phyloP scores from a whole-genome alignment of 2,797 vertebrate species.

The Brachymystax lenok region DNA sequence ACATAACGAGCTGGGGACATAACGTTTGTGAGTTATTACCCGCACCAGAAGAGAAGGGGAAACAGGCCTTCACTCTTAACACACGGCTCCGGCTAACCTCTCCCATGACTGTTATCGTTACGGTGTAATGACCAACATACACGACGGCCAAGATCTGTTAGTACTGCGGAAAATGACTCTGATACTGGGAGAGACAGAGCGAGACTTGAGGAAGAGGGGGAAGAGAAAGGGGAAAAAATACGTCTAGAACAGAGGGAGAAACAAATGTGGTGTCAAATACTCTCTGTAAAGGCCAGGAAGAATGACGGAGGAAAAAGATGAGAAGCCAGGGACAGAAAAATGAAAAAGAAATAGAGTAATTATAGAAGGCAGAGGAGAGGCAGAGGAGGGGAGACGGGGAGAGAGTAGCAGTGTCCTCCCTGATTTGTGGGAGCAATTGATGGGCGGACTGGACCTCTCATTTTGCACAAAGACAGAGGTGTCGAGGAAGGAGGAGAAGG shows the following conservation, averaged over 20 bases:
- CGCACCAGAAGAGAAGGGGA: constrained; percentile 19
- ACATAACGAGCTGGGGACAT: constrained; percentile 49
- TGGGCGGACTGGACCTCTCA: not conserved
- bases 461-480: not conserved
- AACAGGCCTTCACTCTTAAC: constrained; percentile 53
- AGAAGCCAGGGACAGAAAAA: constrained; percentile 24
- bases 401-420: no score
- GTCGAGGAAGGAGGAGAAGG: constrained; percentile 10
- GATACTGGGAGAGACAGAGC: constrained; percentile 19
- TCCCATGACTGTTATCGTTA: constrained; percentile 51
- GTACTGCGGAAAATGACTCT: constrained; percentile 25
- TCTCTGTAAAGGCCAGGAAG: not conserved
- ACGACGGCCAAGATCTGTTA: not conserved
- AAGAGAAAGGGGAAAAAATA: constrained; percentile 27
- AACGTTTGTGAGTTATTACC: constrained; percentile 57
- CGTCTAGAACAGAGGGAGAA: not conserved
- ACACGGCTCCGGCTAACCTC: constrained; percentile 35
- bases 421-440: constrained; percentile 2
- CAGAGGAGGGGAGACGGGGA: not conserved
- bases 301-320: not conserved
- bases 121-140: constrained; percentile 25
- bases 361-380: not conserved
- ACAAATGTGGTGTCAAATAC: not conserved
- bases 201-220: constrained; percentile 5
- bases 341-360: constrained; percentile 9